These are phyloP conservation scores for Torymus tubicola DNA, from an alignment of 2,888 invertebrate species.

Conservation along the genomic window DNA sequence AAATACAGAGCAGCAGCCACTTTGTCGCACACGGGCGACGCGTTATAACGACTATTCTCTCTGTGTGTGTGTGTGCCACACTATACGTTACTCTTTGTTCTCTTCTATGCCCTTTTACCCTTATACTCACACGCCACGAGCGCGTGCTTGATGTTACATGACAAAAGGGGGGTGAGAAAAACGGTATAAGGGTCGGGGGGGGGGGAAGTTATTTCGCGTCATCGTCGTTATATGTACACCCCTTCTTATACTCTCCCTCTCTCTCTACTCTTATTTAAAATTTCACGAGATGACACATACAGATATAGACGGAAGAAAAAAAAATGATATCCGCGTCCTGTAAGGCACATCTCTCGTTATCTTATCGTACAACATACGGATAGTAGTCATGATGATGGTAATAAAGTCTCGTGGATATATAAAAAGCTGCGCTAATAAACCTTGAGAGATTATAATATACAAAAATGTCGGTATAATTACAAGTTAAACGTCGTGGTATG, in stretches of 20 bases:
- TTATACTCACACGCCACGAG: background rate
- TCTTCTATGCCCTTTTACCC: background rate
- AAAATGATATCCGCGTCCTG: constrained; percentile 9
- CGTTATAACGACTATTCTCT: no score
- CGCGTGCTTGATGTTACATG: constrained; percentile 8
- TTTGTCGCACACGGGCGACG: no score
- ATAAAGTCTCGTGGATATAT: background rate
- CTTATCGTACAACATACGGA: background rate
- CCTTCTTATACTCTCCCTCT: no score
- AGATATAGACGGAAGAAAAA: no score
- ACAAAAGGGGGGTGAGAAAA: constrained; percentile 1
- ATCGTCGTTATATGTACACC: no score
- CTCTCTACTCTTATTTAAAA: constrained; percentile 24
- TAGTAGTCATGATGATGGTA: background rate
- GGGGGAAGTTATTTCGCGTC: background rate
- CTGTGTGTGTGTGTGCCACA: no score
- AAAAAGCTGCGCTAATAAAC: constrained; percentile 28
- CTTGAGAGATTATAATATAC: constrained; percentile 31
- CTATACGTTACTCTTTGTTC: no score
- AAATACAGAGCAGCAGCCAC: no score
- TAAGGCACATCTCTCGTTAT: no score
- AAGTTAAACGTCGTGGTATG: no score
- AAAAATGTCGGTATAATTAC: no score
- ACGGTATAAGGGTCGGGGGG: background rate
- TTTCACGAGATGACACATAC: constrained; percentile 22